Base-by-base conservation (phyloP, 2,888 invertebrate species). In the Tanypteryx hageni region DNA sequence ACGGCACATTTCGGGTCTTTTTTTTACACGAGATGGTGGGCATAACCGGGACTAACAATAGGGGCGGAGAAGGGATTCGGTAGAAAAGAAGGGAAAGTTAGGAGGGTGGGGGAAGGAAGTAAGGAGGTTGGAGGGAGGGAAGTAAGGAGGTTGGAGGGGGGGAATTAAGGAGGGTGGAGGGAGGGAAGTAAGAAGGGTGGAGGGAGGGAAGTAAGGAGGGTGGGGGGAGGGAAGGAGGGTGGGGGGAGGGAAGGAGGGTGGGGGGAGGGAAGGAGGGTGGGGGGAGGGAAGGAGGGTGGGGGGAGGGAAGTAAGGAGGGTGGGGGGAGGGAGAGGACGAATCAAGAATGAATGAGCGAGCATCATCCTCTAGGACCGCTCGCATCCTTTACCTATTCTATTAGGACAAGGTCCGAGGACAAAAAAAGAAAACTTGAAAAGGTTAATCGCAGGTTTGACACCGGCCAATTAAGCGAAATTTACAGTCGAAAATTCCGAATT, bases 1-100 rank as follows among this genome's bases (percentile, higher is more conserved):
- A 68, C 68, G n/a, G 76, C 76, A 76, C 76, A 76, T 76, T 76
- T 76, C 76, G 76, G 76, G 22, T 76, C 76, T 76, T 76, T 76
- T 76, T 76, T 68, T 44, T 44, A 44, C 44, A n/a, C 2, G 68
- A 22, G 68, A 18, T 22, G 68, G 68, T 68, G 68, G 68, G 68
- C 68, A 68, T 9, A 68, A 68, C 68, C 76, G 76, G 27, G 76
- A 14, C 76, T 76, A 76, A 76, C 76, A 76, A 76, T 76, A 76
- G 76, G 76, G 76, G 76, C 76, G 76, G 76, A 27, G 13, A 76
- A 18, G 22, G 76, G 76, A 44, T 44, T 44, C 44, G 44, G 44
- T 1, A 44, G 44, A 44, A 44, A 44, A 44, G 44, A 5, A 44
- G 44, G 5, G 76, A n/a, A 68, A 64, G n/a, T n/a, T n/a, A n/a